phyloP scores from a whole-genome alignment of 2,797 vertebrate species.

The Zalophus californianus region DNA sequence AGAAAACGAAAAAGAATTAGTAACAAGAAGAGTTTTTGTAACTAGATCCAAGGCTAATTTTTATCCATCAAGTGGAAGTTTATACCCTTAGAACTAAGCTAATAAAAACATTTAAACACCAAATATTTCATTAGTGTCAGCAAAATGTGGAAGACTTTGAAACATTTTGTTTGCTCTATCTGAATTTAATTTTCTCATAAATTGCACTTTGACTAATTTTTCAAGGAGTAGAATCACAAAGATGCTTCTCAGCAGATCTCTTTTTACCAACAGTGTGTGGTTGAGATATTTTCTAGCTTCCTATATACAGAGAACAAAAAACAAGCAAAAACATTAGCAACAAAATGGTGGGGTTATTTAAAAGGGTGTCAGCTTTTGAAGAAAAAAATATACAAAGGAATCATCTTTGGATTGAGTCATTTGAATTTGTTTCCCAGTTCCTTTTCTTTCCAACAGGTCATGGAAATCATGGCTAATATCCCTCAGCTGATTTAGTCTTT shows the following conservation, averaged over 20 bases:
- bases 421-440: background rate
- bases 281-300: slow-evolving; percentile 37
- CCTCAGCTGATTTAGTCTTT: background rate
- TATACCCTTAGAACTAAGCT: slow-evolving; percentile 1
- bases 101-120: slow-evolving; percentile 36
- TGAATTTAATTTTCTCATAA: slow-evolving; percentile 1
- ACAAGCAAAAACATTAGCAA: background rate
- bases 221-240: background rate
- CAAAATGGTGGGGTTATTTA: background rate
- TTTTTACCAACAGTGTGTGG: background rate
- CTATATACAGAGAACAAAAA: background rate
- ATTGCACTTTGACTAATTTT: background rate
- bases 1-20: background rate
- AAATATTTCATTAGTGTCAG: slow-evolving; percentile 5
- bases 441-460: background rate
- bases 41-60: background rate
- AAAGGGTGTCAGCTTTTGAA: background rate
- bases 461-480: background rate
- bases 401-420: background rate
- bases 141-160: background rate
- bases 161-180: slow-evolving; percentile 30
- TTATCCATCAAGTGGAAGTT: background rate
- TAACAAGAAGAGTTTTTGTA: background rate
- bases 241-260: background rate
- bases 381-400: background rate